Percentiles rank a stretch among this genome's conserved stretches.
These are phyloP conservation scores for Rhynchophorus ferrugineus DNA, from an alignment of 1,140 invertebrate species.

Conservation along the genomic window DNA sequence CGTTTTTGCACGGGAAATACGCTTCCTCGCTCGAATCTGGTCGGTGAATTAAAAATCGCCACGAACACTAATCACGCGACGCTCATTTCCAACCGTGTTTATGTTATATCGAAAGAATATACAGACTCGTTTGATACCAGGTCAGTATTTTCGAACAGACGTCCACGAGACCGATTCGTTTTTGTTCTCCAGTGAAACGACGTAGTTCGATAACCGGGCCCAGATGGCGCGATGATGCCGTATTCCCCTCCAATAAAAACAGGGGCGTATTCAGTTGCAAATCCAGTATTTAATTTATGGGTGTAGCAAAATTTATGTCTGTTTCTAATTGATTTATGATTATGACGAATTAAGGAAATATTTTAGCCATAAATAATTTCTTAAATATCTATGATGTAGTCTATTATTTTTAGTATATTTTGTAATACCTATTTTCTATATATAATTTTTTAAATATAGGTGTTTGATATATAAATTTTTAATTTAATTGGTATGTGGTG, in stretches of 20 bases:
- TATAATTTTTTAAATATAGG: no score
- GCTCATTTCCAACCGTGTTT: conserved; percentile 9
- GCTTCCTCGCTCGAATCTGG: neutral
- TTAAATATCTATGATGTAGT: no score
- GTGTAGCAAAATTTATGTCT: no score
- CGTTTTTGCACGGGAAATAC: conserved; percentile 2
- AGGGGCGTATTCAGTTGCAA: conserved; percentile 4
- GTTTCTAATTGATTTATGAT: no score
- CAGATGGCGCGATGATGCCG: conserved; percentile 12
- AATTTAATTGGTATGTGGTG: no score
- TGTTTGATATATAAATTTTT: no score
- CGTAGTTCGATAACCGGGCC: conserved; percentile 11
- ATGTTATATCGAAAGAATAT: conserved; percentile 20
- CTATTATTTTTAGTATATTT: no score
- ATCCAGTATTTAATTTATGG: conserved; percentile 1
- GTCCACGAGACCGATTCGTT: conserved; percentile 11
- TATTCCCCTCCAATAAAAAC: neutral
- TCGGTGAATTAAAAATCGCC: neutral
- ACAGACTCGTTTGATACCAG: conserved; percentile 11
- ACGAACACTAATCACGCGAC: conserved; percentile 2
- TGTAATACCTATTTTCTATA: no score
- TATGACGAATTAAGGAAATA: no score
- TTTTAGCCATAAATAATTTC: no score
- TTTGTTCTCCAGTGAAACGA: conserved; percentile 12
- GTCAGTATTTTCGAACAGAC: conserved; percentile 12